These are phyloP conservation scores for Palythoa heliodiscus DNA, from an alignment of 92 coral and sea anemone species.

Conservation along the genomic window DNA sequence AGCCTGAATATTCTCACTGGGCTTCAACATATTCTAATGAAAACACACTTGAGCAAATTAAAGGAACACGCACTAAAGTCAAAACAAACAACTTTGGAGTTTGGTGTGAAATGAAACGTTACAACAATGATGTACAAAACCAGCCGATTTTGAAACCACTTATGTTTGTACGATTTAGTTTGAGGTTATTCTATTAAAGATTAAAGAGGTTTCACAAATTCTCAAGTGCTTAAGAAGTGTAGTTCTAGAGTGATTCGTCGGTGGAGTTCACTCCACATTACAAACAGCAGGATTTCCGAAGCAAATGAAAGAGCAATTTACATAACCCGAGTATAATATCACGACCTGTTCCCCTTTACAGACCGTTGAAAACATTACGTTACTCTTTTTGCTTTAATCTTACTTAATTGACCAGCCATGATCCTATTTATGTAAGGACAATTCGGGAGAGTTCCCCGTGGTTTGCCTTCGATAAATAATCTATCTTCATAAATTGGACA, in stretches of 20 bases:
- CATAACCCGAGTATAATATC: not conserved
- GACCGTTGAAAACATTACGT: slow-evolving; percentile 13
- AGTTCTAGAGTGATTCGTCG: not conserved
- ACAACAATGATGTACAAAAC: not conserved
- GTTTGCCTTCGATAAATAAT: slow-evolving; percentile 14
- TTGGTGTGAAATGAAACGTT: not conserved
- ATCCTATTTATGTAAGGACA: not conserved
- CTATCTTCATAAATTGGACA: not conserved
- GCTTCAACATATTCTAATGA: not conserved
- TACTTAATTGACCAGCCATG: not conserved
- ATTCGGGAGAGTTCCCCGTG: not conserved
- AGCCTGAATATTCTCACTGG: not conserved
- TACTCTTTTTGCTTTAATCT: not conserved
- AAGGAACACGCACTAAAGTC: not conserved
- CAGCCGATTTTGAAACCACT: not conserved
- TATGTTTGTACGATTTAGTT: not conserved
- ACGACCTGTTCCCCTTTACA: not conserved
- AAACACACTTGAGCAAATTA: slow-evolving; percentile 22
- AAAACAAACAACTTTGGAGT: not conserved
- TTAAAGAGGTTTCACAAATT: not conserved
- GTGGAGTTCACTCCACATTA: not conserved
- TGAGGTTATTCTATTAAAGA: not conserved
- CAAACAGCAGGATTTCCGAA: slow-evolving; percentile 29
- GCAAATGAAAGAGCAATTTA: slow-evolving; percentile 16
- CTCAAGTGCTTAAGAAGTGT: not conserved